Percentiles rank a stretch among this genome's conserved stretches.
phyloP scores from a whole-genome alignment of 1,140 invertebrate genomes.

The Dreissena rostriformis region DNA sequence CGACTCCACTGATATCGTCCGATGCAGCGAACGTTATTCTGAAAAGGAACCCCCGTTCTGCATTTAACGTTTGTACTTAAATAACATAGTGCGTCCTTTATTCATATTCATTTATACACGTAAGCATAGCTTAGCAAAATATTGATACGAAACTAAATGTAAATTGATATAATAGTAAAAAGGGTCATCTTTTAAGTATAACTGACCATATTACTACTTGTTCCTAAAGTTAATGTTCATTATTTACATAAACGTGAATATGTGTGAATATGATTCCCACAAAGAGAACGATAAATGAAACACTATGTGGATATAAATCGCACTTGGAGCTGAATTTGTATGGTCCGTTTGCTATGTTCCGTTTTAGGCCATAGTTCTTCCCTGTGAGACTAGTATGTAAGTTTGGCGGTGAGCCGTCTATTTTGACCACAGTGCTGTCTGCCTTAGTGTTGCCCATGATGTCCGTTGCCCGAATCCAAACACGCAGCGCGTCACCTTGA shows the following conservation, averaged over 20 bases:
- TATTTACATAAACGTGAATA: too few species aligned
- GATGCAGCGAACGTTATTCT: slow-evolving; percentile 9
- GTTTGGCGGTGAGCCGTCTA: slow-evolving; percentile 7
- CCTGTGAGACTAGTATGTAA: neutral
- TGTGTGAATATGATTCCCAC: too few species aligned
- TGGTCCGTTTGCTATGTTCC: slow-evolving; percentile 11
- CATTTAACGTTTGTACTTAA: too few species aligned
- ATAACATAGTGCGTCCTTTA: too few species aligned
- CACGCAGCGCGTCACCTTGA: slow-evolving; percentile 3
- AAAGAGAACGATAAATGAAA: too few species aligned
- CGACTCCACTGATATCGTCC: slow-evolving; percentile 22
- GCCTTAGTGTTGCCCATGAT: slow-evolving; percentile 30
- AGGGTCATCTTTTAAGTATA: neutral
- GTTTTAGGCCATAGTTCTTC: neutral
- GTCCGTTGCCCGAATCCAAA: slow-evolving; percentile 43
- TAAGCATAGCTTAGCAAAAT: neutral
- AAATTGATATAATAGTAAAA: neutral
- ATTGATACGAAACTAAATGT: neutral
- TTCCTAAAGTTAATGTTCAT: neutral
- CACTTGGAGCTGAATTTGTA: slow-evolving; percentile 24
- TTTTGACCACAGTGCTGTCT: slow-evolving; percentile 9
- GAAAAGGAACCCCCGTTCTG: neutral
- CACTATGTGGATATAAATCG: neutral
- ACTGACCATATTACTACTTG: neutral
- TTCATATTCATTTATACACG: neutral